Conservation (phyloP, 1,140 invertebrate species). For the Agrypnia vestita region DNA sequence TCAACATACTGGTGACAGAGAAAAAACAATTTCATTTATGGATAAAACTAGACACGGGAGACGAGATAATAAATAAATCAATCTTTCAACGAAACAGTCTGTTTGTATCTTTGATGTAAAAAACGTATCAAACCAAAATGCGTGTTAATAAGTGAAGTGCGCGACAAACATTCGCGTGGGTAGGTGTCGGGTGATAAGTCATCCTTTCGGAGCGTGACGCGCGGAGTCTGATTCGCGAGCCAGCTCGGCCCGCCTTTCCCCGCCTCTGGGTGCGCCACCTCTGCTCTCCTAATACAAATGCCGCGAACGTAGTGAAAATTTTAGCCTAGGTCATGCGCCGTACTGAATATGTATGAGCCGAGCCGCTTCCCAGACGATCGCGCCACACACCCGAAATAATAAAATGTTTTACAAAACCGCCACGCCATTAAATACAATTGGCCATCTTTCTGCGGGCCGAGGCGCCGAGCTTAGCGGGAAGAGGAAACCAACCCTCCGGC, state of each 20-base stretch:
- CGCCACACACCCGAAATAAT: constrained; percentile 59
- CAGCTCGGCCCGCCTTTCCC: constrained; percentile 50
- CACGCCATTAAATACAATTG: constrained; percentile 54
- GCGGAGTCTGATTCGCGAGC: constrained; percentile 40
- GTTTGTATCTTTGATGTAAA: neutral
- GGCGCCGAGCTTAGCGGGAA: neutral
- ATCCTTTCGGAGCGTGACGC: neutral
- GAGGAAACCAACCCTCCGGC: neutral
- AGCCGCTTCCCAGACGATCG: constrained; percentile 56
- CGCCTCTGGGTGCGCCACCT: constrained; percentile 21
- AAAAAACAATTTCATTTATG: too few relatives aligned
- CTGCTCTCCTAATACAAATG: constrained; percentile 59
- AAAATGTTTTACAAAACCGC: constrained; percentile 55
- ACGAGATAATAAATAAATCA: too few relatives aligned
- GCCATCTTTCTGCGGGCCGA: constrained; percentile 33
- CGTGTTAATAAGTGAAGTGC: too few relatives aligned
- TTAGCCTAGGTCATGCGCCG: constrained; percentile 61
- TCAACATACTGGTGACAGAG: too few relatives aligned
- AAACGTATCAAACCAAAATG: neutral
- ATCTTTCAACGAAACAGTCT: too few relatives aligned
- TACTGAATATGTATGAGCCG: constrained; percentile 61
- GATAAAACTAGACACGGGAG: too few relatives aligned
- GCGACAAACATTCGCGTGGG: too few relatives aligned
- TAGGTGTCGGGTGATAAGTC: too few relatives aligned
- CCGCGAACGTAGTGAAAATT: constrained; percentile 60